phyloP scores from a whole-genome alignment of 2,113 vertebrate species.

The Zapus hudsonius region DNA sequence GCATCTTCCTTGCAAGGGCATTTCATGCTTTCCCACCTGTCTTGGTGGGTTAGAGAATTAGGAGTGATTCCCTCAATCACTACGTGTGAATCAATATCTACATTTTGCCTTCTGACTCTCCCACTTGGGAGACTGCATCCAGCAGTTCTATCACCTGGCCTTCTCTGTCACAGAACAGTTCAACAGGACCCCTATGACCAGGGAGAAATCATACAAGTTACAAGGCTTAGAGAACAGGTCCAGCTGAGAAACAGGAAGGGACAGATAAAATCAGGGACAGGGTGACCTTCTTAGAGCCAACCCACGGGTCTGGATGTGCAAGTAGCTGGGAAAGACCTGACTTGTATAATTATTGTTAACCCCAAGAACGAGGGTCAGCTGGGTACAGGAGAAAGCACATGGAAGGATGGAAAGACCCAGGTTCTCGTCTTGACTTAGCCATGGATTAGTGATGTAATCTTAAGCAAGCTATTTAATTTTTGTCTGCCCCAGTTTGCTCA shows the following conservation, averaged over 20 bases:
- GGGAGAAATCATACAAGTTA: neutral
- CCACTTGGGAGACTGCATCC: neutral
- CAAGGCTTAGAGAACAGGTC: neutral
- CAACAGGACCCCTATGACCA: neutral
- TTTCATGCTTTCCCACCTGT: neutral
- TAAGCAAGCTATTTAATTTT: neutral
- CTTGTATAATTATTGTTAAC: neutral
- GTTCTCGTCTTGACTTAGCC: conserved; percentile 25
- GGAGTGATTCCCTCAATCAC: neutral
- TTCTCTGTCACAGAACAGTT: neutral
- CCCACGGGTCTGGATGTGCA: neutral
- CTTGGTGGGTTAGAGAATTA: neutral
- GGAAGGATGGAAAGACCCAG: neutral
- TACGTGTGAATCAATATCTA: neutral
- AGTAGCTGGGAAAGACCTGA: neutral
- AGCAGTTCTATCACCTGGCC: neutral
- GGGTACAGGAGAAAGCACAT: neutral
- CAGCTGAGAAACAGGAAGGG: neutral
- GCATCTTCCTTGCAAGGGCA: neutral
- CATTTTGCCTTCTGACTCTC: neutral
- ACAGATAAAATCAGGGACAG: neutral
- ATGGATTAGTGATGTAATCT: neutral
- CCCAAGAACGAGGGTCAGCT: neutral
- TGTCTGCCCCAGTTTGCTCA: neutral
- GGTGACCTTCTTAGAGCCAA: neutral